Conservation (phyloP, 2,113 vertebrate species). For the Oryzias woworae region DNA sequence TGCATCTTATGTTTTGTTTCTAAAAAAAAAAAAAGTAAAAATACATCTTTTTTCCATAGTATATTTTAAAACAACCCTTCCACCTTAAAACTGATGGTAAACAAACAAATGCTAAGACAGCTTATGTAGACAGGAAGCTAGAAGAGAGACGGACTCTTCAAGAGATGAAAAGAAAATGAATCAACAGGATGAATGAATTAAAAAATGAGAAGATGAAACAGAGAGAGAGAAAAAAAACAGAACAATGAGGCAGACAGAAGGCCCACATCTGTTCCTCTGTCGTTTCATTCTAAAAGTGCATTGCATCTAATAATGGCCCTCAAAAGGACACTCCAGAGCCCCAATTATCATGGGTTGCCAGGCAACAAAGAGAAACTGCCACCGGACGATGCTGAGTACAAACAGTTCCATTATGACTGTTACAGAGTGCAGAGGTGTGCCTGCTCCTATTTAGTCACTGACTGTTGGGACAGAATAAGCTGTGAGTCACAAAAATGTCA, state of each 20-base stretch:
- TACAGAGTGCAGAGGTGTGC: conserved; percentile 21
- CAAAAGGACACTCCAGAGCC: conserved; percentile 65
- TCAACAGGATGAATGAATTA: not conserved
- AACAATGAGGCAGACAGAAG: conserved; percentile 28
- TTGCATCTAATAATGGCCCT: conserved; percentile 54
- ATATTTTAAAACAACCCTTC: no score
- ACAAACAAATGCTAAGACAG: no score
- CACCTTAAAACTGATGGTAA: no score
- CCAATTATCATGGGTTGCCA: conserved; percentile 69
- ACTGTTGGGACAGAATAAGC: not conserved
- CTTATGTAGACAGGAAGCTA: no score
- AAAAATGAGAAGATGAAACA: conserved; percentile 30
- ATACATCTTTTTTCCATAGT: no score
- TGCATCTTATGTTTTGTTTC: no score
- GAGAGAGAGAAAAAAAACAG: conserved; percentile 11
- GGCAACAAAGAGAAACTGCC: conserved; percentile 59
- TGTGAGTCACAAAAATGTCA: no score
- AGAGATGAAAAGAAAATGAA: no score
- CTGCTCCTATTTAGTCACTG: conserved; percentile 1
- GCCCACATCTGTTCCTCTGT: conserved; percentile 26
- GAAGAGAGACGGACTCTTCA: no score
- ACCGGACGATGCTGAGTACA: conserved; percentile 45
- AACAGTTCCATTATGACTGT: conserved; percentile 49
- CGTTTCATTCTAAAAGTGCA: conserved; percentile 21
- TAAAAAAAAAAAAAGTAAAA: no score